Evolutionary conservation across 1,140 invertebrate genomes (phyloP).

Genomic region (Hestina assimilis): DNA sequence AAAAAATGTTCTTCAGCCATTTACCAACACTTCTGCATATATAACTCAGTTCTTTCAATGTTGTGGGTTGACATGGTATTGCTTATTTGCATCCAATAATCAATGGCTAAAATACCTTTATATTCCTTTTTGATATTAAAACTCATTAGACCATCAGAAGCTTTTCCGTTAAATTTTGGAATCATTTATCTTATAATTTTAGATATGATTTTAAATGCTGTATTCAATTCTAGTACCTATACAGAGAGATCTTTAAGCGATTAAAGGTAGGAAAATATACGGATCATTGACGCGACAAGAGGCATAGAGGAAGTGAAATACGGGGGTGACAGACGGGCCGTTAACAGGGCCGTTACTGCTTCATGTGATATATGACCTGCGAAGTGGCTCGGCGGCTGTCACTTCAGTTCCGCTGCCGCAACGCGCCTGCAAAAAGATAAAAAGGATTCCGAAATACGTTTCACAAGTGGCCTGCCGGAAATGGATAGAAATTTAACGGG

Average conservation of each 20-base stretch:
- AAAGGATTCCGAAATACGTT: constrained; percentile 72
- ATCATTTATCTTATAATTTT: no score
- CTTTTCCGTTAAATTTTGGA: no score
- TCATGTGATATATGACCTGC: constrained; percentile 72
- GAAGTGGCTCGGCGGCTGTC: constrained; percentile 71
- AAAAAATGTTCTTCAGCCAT: no score
- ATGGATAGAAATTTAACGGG: constrained; percentile 68
- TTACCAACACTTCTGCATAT: no score
- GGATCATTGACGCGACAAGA: constrained; percentile 44
- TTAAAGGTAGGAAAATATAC: constrained; percentile 30
- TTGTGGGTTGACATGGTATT: no score
- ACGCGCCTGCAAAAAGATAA: constrained; percentile 66
- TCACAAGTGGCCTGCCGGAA: constrained; percentile 70
- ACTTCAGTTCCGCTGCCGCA: constrained; percentile 56
- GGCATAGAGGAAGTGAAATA: constrained; percentile 51
- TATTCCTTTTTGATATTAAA: no score
- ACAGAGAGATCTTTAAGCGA: constrained; percentile 10
- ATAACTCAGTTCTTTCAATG: no score
- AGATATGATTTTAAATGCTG: no score
- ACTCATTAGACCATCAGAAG: no score
- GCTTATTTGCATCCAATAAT: no score
- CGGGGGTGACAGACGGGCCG: constrained; percentile 64
- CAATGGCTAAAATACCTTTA: no score
- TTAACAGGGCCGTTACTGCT: constrained; percentile 67
- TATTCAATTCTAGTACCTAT: no score